phyloP scores from a whole-genome alignment of 2,888 invertebrate genomes.

The Volucella inflata region DNA sequence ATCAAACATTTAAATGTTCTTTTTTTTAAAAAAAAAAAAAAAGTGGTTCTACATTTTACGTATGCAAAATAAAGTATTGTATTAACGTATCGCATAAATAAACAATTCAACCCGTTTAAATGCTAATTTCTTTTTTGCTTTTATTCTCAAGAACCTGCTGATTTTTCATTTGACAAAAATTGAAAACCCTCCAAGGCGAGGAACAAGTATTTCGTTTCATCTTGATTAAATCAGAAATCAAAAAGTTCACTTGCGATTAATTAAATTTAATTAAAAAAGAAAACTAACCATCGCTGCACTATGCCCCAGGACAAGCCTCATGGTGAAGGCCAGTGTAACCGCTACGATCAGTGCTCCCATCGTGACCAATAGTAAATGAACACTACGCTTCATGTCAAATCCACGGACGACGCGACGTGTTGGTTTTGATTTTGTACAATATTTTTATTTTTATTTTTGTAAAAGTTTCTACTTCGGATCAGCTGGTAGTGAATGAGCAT shows the following conservation, averaged over 20 bases:
- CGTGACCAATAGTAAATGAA: slow-evolving; percentile 50
- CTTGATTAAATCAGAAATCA: not conserved
- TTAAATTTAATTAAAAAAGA: not conserved
- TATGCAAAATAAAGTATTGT: too few species aligned
- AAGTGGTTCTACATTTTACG: too few species aligned
- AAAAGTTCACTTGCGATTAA: not conserved
- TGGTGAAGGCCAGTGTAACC: slow-evolving; percentile 41
- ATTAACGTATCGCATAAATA: too few species aligned
- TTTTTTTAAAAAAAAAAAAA: too few species aligned
- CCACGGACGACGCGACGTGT: not conserved
- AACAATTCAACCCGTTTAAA: too few species aligned
- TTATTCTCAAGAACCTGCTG: too few species aligned
- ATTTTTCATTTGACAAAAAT: too few species aligned
- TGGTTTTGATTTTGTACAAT: slow-evolving; percentile 9
- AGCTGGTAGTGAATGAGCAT: slow-evolving; percentile 25
- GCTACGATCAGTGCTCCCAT: slow-evolving; percentile 39
- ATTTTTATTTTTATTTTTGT: slow-evolving; percentile 2
- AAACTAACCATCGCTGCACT: slow-evolving; percentile 47
- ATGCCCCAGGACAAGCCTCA: slow-evolving; percentile 50
- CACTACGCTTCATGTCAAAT: slow-evolving; percentile 49
- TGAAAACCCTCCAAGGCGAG: too few species aligned
- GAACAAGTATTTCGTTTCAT: too few species aligned
- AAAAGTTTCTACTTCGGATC: slow-evolving; percentile 1
- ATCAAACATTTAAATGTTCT: too few species aligned
- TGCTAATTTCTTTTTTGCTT: too few species aligned